phyloP scores from a whole-genome alignment of 2,113 vertebrate genomes.

The Corydoras maculifer region DNA sequence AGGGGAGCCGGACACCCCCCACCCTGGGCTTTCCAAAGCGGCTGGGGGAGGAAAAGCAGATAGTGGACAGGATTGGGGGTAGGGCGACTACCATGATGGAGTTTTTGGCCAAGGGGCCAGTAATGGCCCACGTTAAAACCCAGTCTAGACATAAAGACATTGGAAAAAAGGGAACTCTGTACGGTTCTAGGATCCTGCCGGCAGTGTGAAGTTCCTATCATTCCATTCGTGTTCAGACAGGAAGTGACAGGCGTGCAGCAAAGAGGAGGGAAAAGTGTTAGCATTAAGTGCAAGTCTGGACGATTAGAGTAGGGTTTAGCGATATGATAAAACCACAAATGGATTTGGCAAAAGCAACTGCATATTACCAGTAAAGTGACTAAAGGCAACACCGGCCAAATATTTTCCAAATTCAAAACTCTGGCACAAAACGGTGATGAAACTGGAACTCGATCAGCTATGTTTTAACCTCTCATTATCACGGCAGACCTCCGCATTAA shows the following conservation, averaged over 20 bases:
- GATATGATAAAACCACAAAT: slow-evolving; percentile 35
- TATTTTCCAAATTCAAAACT: slow-evolving; percentile 15
- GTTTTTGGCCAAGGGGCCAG: slow-evolving; percentile 51
- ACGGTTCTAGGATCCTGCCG: slow-evolving; percentile 34
- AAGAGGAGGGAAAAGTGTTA: slow-evolving; percentile 48
- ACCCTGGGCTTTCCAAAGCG: neutral
- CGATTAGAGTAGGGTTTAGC: slow-evolving; percentile 41
- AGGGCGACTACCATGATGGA: slow-evolving; percentile 25
- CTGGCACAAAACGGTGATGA: slow-evolving; percentile 2
- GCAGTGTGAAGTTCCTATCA: slow-evolving; percentile 62
- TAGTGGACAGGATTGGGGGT: slow-evolving; percentile 43
- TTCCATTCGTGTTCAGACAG: slow-evolving; percentile 67
- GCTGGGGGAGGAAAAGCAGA: slow-evolving; percentile 43
- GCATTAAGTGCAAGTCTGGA: slow-evolving; percentile 48
- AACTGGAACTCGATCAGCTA: neutral
- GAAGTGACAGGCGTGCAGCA: slow-evolving; percentile 53
- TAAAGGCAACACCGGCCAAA: slow-evolving; percentile 24
- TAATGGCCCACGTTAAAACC: slow-evolving; percentile 63
- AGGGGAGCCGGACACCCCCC: slow-evolving; percentile 24
- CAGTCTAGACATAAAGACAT: slow-evolving; percentile 61
- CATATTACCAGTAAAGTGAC: slow-evolving; percentile 36
- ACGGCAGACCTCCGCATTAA: no score
- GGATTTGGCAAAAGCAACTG: slow-evolving; percentile 37
- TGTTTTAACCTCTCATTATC: no score
- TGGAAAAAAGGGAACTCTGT: slow-evolving; percentile 42